Conservation (phyloP, 2,888 invertebrate genomes). For the Scaptomyza cyrtandrae region DNA sequence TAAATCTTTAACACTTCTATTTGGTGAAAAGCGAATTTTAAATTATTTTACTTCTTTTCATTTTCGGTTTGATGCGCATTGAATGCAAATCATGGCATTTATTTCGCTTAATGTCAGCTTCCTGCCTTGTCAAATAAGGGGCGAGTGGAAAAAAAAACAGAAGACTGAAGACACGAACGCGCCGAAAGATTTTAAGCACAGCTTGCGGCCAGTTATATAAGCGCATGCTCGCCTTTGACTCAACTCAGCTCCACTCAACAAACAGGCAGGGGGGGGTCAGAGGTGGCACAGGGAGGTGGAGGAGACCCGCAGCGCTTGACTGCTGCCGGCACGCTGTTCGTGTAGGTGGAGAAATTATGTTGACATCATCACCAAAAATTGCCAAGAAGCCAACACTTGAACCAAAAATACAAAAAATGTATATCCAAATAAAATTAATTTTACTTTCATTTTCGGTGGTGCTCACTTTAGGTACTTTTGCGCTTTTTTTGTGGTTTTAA, state of each 20-base stretch:
- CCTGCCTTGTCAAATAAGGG: conserved; percentile 47
- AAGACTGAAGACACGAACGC: conserved; percentile 73
- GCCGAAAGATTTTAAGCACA: conserved; percentile 43
- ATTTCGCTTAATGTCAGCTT: conserved; percentile 44
- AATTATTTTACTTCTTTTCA: conserved; percentile 11
- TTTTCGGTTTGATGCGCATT: conserved; percentile 27
- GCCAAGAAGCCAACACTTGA: conserved; percentile 64
- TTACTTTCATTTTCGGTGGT: conserved; percentile 76
- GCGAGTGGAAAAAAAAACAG: conserved; percentile 43
- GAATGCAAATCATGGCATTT: conserved; percentile 63
- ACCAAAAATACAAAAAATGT: conserved; percentile 29
- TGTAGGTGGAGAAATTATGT: conserved; percentile 81
- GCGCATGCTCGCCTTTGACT: conserved; percentile 70
- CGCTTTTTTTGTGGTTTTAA: conserved; percentile 34
- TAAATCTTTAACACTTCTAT: conserved; percentile 57
- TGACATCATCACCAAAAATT: conserved; percentile 78
- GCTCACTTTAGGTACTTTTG: conserved; percentile 45
- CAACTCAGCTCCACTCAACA: conserved; percentile 36
- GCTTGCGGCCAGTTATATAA: conserved; percentile 63
- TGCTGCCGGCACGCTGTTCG: conserved; percentile 65
- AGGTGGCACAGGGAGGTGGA: conserved; percentile 4
- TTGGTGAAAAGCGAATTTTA: conserved; percentile 29
- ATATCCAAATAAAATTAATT: conserved; percentile 68
- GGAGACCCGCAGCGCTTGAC: conserved; percentile 3
- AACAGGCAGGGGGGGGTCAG: conserved; percentile 41